A percentile compares a stretch with the other conserved stretches of the same genome.
Evolutionary conservation across 2,113 vertebrate genomes (phyloP).

Genomic region (Plectropomus leopardus): DNA sequence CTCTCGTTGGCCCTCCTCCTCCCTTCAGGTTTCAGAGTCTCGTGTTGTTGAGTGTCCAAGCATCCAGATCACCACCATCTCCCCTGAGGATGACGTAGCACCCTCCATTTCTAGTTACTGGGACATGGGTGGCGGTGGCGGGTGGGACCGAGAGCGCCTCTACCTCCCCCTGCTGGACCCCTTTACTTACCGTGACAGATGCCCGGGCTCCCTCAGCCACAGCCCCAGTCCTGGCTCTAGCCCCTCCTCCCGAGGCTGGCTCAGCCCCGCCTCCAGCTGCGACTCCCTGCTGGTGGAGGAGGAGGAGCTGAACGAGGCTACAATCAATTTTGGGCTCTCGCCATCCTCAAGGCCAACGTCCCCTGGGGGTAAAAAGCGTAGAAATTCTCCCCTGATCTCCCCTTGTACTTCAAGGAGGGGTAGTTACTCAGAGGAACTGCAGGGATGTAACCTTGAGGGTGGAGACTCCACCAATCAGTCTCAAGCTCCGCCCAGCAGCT

Average conservation of each 20-base stretch:
- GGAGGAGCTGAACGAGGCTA: slow-evolving; percentile 90
- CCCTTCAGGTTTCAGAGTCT: slow-evolving; percentile 82
- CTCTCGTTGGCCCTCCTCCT: not conserved
- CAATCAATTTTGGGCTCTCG: slow-evolving; percentile 88
- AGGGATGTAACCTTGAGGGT: slow-evolving; percentile 72
- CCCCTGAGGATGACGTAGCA: slow-evolving; percentile 85
- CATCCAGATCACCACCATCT: slow-evolving; percentile 96
- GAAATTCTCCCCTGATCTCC: slow-evolving; percentile 86
- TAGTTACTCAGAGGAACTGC: slow-evolving; percentile 90
- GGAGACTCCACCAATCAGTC: slow-evolving; percentile 73
- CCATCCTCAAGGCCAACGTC: slow-evolving; percentile 89
- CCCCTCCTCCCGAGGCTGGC: slow-evolving; percentile 91
- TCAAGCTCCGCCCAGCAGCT: slow-evolving; percentile 73
- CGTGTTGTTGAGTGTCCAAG: slow-evolving; percentile 93
- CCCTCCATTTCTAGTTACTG: slow-evolving; percentile 78
- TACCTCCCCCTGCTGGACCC: slow-evolving; percentile 90
- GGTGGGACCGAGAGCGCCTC: slow-evolving; percentile 88
- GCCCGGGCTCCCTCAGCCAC: slow-evolving; percentile 88
- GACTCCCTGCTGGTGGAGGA: slow-evolving; percentile 92
- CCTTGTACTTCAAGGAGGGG: slow-evolving; percentile 89
- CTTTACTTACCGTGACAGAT: slow-evolving; percentile 89
- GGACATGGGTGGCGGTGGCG: slow-evolving; percentile 84
- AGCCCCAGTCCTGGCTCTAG: slow-evolving; percentile 94
- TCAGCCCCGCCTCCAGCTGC: slow-evolving; percentile 91
- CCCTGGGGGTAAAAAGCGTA: slow-evolving; percentile 91